Percentiles rank a stretch among this genome's conserved stretches.
These are phyloP conservation scores for Pantherophis guttatus DNA, from an alignment of 2,113 vertebrate species.

Conservation along the genomic window DNA sequence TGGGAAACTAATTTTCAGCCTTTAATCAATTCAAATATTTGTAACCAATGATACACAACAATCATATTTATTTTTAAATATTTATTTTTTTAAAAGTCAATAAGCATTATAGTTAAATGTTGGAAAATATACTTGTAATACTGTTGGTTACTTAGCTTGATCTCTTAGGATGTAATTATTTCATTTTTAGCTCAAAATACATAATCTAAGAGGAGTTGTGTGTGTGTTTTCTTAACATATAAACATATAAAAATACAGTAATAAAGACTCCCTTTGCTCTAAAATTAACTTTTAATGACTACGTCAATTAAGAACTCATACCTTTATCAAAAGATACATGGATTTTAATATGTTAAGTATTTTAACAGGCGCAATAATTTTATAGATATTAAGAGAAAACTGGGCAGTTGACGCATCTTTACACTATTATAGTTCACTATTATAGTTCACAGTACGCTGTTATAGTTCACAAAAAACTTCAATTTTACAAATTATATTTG, in stretches of 20 bases:
- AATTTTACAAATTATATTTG: slow-evolving; percentile 19
- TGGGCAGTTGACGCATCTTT: neutral
- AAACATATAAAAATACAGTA: neutral
- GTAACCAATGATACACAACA: slow-evolving; percentile 27
- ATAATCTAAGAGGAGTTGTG: neutral
- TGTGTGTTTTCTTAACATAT: neutral
- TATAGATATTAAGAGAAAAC: neutral
- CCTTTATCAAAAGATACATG: neutral
- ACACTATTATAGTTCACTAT: neutral
- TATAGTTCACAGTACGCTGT: slow-evolving; percentile 3
- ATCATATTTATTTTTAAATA: slow-evolving; percentile 11
- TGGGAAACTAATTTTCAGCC: neutral
- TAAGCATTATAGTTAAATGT: neutral
- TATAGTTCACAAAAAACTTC: slow-evolving; percentile 1
- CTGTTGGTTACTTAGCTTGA: slow-evolving; percentile 1
- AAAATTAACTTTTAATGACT: neutral
- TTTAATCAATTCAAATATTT: neutral
- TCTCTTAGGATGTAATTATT: slow-evolving; percentile 9
- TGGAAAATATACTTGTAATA: slow-evolving; percentile 17
- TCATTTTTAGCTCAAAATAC: neutral
- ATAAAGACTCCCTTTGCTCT: neutral
- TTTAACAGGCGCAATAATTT: neutral
- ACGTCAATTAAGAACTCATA: neutral
- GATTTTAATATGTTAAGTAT: neutral
- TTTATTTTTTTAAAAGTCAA: slow-evolving; percentile 22